phyloP scores from a whole-genome alignment of 2,888 invertebrate genomes.

The Drosophila dives region DNA sequence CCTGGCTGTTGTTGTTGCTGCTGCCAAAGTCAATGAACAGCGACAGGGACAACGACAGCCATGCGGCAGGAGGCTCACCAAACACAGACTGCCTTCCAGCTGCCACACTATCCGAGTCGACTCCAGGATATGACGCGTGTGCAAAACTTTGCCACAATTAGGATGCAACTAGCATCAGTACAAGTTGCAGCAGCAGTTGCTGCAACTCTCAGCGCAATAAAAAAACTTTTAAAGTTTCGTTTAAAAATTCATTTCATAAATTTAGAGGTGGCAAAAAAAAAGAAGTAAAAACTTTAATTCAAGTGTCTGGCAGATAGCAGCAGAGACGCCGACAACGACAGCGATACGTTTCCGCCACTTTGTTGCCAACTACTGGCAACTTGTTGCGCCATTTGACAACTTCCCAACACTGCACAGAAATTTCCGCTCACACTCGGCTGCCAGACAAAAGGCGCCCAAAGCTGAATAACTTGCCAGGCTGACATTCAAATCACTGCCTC shows the following conservation, averaged over 20 bases:
- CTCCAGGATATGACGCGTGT: slow-evolving; percentile 70
- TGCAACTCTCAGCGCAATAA: slow-evolving; percentile 69
- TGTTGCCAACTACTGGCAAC: slow-evolving; percentile 63
- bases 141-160: slow-evolving; percentile 78
- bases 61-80: slow-evolving; percentile 54
- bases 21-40: slow-evolving; percentile 79
- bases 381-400: slow-evolving; percentile 70
- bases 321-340: slow-evolving; percentile 38
- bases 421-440: slow-evolving; percentile 57
- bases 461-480: slow-evolving; percentile 52
- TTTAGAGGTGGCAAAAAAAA: slow-evolving; percentile 39
- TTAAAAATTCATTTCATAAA: slow-evolving; percentile 77
- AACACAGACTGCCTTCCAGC: slow-evolving; percentile 40
- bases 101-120: slow-evolving; percentile 36
- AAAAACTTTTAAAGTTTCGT: slow-evolving; percentile 74
- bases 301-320: slow-evolving; percentile 38
- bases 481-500: slow-evolving; percentile 67
- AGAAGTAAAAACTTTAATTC: slow-evolving; percentile 48
- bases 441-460: slow-evolving; percentile 17
- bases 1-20: slow-evolving; percentile 52
- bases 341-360: slow-evolving; percentile 78
- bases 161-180: slow-evolving; percentile 48
- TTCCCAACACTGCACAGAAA: slow-evolving; percentile 58
- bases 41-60: slow-evolving; percentile 49
- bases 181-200: slow-evolving; percentile 8